These are phyloP conservation scores for Ruditapes philippinarum DNA, from an alignment of 1,140 invertebrate species.

Conservation along the genomic window DNA sequence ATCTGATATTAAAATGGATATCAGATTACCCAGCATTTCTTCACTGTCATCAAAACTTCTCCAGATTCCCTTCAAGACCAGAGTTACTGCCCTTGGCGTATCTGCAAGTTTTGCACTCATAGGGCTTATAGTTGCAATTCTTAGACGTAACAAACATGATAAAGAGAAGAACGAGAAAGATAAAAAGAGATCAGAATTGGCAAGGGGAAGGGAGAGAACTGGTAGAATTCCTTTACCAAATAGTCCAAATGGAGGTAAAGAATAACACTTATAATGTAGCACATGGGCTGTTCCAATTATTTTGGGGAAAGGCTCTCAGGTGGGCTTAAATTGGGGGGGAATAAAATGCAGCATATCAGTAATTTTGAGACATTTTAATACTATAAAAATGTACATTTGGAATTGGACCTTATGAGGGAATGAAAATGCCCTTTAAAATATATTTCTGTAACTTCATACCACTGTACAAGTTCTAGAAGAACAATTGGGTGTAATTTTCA, in stretches of 20 bases:
- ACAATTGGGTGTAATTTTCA: too few relatives aligned
- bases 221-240: conserved; percentile 48
- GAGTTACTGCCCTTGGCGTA: conserved; percentile 38
- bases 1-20: background rate
- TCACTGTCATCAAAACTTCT: background rate
- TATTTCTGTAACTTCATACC: too few relatives aligned
- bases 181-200: background rate
- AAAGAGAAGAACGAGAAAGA: background rate
- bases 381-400: too few relatives aligned
- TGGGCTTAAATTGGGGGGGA: too few relatives aligned
- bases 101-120: conserved; percentile 39
- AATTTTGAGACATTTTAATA: too few relatives aligned
- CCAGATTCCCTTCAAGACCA: conserved; percentile 28
- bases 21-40: background rate
- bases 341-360: too few relatives aligned
- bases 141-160: background rate
- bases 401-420: too few relatives aligned
- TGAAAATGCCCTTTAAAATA: too few relatives aligned
- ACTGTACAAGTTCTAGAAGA: too few relatives aligned
- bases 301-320: too few relatives aligned
- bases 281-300: too few relatives aligned
- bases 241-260: conserved; percentile 62
- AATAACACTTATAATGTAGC: too few relatives aligned
- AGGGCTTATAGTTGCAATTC: conserved; percentile 29
- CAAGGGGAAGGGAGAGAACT: conserved; percentile 31